Percentiles rank a stretch among this genome's conserved stretches.
These are phyloP conservation scores for Desoria tigrina DNA, from an alignment of 2,888 invertebrate genomes.

Conservation along the genomic window DNA sequence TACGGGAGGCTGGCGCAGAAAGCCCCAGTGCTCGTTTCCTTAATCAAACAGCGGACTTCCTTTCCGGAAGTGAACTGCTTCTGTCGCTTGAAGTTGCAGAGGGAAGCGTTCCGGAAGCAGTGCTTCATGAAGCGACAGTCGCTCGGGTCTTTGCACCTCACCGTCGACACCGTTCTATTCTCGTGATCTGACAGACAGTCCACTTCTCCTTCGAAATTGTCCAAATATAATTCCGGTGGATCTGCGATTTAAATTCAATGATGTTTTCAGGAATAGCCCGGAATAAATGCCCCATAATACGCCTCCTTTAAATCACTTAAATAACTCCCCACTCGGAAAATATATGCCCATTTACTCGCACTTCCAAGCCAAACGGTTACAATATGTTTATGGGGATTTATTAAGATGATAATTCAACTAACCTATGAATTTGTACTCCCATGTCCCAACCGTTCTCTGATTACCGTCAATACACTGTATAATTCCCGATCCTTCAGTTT, in stretches of 20 bases:
- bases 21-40: neutral
- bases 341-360: too few relatives aligned
- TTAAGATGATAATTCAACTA: neutral
- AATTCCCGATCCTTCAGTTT: too few relatives aligned
- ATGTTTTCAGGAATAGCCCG: too few relatives aligned
- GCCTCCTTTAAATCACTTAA: too few relatives aligned
- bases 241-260: neutral
- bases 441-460: neutral
- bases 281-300: too few relatives aligned
- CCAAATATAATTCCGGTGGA: slow-evolving; percentile 9
- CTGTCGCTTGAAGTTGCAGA: slow-evolving; percentile 6
- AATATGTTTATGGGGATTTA: too few relatives aligned
- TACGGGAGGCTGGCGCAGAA: neutral
- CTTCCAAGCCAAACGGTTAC: too few relatives aligned
- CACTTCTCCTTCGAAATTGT: slow-evolving; percentile 16
- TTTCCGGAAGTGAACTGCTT: slow-evolving; percentile 11
- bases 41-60: neutral
- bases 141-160: neutral
- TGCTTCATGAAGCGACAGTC: slow-evolving; percentile 12
- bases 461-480: too few relatives aligned
- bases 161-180: neutral
- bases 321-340: too few relatives aligned
- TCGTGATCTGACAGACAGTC: slow-evolving; percentile 11
- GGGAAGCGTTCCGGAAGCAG: slow-evolving; percentile 2
- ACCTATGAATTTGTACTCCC: neutral